phyloP scores from a whole-genome alignment of 2,113 vertebrate genomes.

The Rhinolophus ferrumequinum region DNA sequence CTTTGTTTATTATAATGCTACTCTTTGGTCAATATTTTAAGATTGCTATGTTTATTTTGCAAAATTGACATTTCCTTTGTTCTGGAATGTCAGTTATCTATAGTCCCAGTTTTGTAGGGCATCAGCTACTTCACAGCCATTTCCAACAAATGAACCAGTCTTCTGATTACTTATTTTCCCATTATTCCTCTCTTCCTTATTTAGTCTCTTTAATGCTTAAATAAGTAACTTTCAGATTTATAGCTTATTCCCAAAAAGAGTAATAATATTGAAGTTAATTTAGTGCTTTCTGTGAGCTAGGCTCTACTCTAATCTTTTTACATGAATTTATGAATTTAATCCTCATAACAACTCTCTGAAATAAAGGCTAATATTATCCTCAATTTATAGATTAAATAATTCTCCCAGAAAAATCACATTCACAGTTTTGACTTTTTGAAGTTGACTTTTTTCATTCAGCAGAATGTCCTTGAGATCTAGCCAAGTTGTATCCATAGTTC shows the following conservation, averaged over 20 bases:
- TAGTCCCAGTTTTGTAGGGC: neutral
- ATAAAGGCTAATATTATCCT: neutral
- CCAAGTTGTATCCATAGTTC: neutral
- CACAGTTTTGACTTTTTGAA: neutral
- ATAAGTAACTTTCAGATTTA: neutral
- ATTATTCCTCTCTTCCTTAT: constrained; percentile 24
- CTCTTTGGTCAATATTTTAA: neutral
- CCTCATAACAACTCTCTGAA: neutral
- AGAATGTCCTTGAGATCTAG: neutral
- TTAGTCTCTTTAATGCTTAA: neutral
- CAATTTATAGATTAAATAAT: constrained; percentile 23
- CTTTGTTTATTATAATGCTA: neutral
- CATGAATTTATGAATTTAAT: constrained; percentile 46
- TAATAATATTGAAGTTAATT: neutral
- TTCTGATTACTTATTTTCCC: neutral
- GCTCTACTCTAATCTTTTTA: constrained; percentile 9
- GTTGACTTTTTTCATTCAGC: neutral
- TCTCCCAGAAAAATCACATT: neutral
- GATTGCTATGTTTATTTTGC: neutral
- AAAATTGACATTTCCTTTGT: neutral
- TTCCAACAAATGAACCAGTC: neutral
- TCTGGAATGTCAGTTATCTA: neutral
- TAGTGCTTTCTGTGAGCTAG: neutral
- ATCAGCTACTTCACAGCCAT: neutral
- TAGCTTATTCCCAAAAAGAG: neutral